phyloP scores from a whole-genome alignment of 92 coral and sea anemone species.

The Ricordea florida region DNA sequence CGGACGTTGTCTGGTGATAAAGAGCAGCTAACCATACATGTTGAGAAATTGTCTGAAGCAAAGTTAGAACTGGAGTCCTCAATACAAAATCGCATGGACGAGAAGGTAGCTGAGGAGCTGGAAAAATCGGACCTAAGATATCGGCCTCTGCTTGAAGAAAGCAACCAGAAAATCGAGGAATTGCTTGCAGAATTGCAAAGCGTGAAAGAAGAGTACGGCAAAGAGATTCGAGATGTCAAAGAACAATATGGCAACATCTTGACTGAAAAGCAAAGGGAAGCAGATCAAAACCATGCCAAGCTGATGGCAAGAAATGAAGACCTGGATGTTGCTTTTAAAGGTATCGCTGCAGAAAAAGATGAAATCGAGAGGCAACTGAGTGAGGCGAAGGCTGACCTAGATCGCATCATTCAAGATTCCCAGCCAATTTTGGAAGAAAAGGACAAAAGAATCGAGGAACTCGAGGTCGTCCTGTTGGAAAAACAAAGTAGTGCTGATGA shows the following conservation, averaged over 20 bases:
- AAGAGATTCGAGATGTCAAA: slow-evolving; percentile 11
- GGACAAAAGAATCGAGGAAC: slow-evolving; percentile 18
- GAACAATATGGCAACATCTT: slow-evolving; percentile 17
- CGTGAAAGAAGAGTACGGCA: slow-evolving; percentile 11
- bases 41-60: neutral
- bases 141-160: slow-evolving; percentile 29
- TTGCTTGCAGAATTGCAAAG: neutral
- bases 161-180: slow-evolving; percentile 14
- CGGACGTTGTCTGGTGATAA: slow-evolving; percentile 2
- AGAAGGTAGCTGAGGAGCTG: slow-evolving; percentile 48
- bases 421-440: slow-evolving; percentile 28
- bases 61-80: neutral
- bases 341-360: neutral
- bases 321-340: neutral
- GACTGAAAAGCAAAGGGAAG: slow-evolving; percentile 24
- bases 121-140: slow-evolving; percentile 8
- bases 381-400: slow-evolving; percentile 5
- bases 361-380: slow-evolving; percentile 1
- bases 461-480: neutral
- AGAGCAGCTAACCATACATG: neutral
- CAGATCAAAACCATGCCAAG: slow-evolving; percentile 14
- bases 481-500: slow-evolving; percentile 11
- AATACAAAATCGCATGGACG: neutral
- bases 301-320: slow-evolving; percentile 14
- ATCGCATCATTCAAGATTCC: slow-evolving; percentile 11